Evolutionary conservation across 2,113 vertebrate species (phyloP).

Genomic region (Rhinichthys klamathensis): DNA sequence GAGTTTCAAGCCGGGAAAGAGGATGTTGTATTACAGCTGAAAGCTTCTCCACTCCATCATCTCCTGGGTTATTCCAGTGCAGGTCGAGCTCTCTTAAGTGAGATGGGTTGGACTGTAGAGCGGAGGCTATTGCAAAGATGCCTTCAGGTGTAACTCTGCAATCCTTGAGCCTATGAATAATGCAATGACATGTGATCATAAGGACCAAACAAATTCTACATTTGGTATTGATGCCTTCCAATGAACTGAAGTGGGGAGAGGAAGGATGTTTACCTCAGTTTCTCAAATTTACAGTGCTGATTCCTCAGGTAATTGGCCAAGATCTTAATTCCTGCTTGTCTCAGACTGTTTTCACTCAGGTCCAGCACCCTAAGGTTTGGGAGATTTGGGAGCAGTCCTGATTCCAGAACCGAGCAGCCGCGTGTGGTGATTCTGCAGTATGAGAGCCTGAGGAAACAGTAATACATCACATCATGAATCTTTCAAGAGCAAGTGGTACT

Average conservation of each 20-base stretch:
- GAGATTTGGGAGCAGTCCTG: conserved; percentile 48
- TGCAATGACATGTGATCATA: neutral
- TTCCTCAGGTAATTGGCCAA: conserved; percentile 34
- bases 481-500: neutral
- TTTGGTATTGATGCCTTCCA: neutral
- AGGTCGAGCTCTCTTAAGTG: conserved; percentile 51
- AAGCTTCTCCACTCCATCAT: conserved; percentile 47
- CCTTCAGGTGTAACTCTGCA: conserved; percentile 49
- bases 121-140: conserved; percentile 41
- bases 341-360: conserved; percentile 53
- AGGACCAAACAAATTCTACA: neutral
- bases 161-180: conserved; percentile 50
- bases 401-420: conserved; percentile 25
- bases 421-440: conserved; percentile 51
- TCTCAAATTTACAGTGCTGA: conserved; percentile 45
- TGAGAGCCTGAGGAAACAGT: conserved; percentile 39
- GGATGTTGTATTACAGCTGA: conserved; percentile 24
- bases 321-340: conserved; percentile 40
- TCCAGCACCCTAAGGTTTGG: conserved; percentile 44
- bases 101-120: conserved; percentile 39
- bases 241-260: neutral
- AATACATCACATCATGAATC: neutral
- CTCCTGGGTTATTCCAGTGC: conserved; percentile 55
- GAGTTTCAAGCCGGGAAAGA: conserved; percentile 38
- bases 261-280: conserved; percentile 22